Evolutionary conservation across 2,888 invertebrate genomes (phyloP).

Genomic region (Trisateles emortualis): DNA sequence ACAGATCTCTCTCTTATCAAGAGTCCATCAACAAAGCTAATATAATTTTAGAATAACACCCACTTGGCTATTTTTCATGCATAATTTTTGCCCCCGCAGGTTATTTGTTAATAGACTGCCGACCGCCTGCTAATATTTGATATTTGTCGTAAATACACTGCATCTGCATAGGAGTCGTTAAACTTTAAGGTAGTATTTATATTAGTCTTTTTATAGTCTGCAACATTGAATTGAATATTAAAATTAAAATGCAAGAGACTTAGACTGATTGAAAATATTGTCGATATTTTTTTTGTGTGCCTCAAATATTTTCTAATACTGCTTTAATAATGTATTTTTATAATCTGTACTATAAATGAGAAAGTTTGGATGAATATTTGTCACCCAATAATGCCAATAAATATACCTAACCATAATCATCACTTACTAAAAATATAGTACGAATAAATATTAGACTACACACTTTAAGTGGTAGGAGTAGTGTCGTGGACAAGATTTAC

Average conservation of each 20-base stretch:
- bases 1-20: too few relatives aligned
- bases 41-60: too few relatives aligned
- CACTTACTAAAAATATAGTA: constrained; percentile 25
- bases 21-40: too few relatives aligned
- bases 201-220: background rate
- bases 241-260: background rate
- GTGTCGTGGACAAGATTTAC: constrained; percentile 64
- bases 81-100: background rate
- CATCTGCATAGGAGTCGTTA: too few relatives aligned
- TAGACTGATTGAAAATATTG: too few relatives aligned
- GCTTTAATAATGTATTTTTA: too few relatives aligned
- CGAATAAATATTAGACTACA: constrained; percentile 32
- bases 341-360: too few relatives aligned
- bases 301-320: too few relatives aligned
- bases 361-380: too few relatives aligned
- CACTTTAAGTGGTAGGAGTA: constrained; percentile 48
- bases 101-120: background rate
- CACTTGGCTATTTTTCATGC: background rate
- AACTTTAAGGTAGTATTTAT: background rate
- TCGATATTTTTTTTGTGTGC: background rate
- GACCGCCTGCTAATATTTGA: background rate
- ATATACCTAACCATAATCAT: constrained; percentile 18
- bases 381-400: constrained; percentile 3
- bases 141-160: background rate
- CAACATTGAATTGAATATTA: background rate